phyloP scores from a whole-genome alignment of 2,113 vertebrate genomes.

The Cisticola juncidis region DNA sequence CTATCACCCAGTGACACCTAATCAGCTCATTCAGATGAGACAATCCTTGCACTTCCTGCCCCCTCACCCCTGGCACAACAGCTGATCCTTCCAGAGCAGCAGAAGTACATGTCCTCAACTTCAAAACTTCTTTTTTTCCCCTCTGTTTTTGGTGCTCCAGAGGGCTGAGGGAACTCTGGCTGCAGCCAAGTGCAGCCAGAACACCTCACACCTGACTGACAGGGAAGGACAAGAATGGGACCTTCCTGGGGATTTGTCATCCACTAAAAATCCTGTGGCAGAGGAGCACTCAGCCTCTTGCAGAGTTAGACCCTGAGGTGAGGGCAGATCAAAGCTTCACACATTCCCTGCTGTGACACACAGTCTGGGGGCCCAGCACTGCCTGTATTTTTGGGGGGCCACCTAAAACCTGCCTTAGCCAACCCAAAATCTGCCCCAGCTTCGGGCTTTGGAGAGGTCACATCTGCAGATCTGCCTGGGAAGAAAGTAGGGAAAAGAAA shows the following conservation, averaged over 20 bases:
- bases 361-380: neutral
- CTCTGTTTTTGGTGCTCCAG: neutral
- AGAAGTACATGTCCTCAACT: neutral
- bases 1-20: neutral
- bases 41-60: neutral
- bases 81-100: neutral
- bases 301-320: neutral
- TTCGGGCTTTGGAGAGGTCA: neutral
- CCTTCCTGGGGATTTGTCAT: neutral
- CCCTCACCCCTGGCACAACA: neutral
- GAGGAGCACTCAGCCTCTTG: neutral
- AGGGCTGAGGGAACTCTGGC: neutral
- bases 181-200: neutral
- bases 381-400: neutral
- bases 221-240: neutral
- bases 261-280: neutral
- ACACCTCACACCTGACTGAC: neutral
- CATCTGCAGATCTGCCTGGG: neutral
- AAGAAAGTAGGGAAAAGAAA: neutral
- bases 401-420: neutral
- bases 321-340: neutral
- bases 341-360: neutral
- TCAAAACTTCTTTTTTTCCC: neutral
- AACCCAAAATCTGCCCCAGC: neutral
- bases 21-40: neutral